Base-by-base conservation (phyloP, 2,113 vertebrate species). In the Maylandia zebra region DNA sequence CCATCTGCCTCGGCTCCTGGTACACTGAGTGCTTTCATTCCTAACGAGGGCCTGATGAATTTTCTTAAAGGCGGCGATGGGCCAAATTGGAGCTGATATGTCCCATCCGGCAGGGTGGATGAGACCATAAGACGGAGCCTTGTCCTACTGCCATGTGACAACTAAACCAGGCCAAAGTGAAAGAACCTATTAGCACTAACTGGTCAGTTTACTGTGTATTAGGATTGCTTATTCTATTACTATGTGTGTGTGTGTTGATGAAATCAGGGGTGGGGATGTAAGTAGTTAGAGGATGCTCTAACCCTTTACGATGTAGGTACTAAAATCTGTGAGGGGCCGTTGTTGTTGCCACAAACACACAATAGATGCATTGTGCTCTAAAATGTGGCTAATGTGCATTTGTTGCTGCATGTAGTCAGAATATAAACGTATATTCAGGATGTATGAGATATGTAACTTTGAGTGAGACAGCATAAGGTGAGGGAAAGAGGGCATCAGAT, bases 21-120 rank as follows among this genome's bases (percentile, higher is more conserved):
- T 85, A 94, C 94, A 95, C 94, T 91, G 94, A 96, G 90, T 89
- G 93, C 95, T 95, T 96, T 95, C 94, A 94, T 95, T 96, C 91
- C 93, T 30, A 52, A 93, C 87, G 92, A 97, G 85, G 93, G 92
- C 93, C 93, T 95, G 95, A 97, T 93, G 91, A 94, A 96, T 96
- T 95, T 96, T 94, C 92, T 84, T 88, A 94, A 93, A 94, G 92
- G 91, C 88, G 85, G 92, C 88, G 89, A 93, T 92, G 95, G 96
- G 95, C 95, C 93, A 96, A 96, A 97, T 92, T 93, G 96, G 95
- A 94, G 94, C 94, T 96, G 94, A 97, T 96, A 89, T 94, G 90
- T 96, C 93, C 94, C 94, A 95, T 95, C 95, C 82, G 16, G 94
- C 82, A 76, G 95, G 84, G 89, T 84, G 86, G 92, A 92, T 22